Evolutionary conservation across 1,140 invertebrate species (phyloP), one percentile per base, ranked within the genome.

Genomic region (Conopomorpha cramerella): DNA sequence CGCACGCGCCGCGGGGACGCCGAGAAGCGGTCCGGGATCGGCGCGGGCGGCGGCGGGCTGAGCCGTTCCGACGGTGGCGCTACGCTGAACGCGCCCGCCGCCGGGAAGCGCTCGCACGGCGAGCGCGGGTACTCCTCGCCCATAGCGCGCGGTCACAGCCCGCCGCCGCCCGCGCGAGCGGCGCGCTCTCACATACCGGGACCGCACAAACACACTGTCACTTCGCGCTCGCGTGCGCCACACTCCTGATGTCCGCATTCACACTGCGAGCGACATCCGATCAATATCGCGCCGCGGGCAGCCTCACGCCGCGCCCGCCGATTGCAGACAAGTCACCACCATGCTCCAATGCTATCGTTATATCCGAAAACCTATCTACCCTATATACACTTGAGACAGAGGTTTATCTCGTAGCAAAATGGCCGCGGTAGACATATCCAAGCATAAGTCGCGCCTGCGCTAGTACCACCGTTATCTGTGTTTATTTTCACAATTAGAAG

Each of bases 41-140:
- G 66, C 60, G 65, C 65, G 54, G 66, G 67, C 59, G 64, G 68
- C 64, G 67, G 71, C 57, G 67, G 65, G 63, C 65, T 72, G 49
- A 70, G 62, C 53, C 67, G 50, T 54, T 63, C 79, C 66, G 48
- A 77, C 67, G 40, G 53, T 62, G 51, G 68, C 43, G 48, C 66
- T 72, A 72, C 62, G 62, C 71, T 76, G 66, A 77, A 76, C 56
- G 81, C 81, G 45, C 62, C 77, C 43, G 73, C 65, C 54, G 78
- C 78, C 52, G 72, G 72, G 51, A 77, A 77, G 45, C 72, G 62
- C 56, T 78, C 72, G 70, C 74, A 77, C 35, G 47, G 74, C 55
- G 59, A 81, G 52, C 45, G 82, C 80, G 57, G 74, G 77, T 67
- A 82, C 79, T 58, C 79, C 70, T 59, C 66, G 63, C 49, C 63